These are phyloP conservation scores for Epizoanthus rinbou DNA, from an alignment of 92 coral and sea anemone genomes.

Conservation along the genomic window DNA sequence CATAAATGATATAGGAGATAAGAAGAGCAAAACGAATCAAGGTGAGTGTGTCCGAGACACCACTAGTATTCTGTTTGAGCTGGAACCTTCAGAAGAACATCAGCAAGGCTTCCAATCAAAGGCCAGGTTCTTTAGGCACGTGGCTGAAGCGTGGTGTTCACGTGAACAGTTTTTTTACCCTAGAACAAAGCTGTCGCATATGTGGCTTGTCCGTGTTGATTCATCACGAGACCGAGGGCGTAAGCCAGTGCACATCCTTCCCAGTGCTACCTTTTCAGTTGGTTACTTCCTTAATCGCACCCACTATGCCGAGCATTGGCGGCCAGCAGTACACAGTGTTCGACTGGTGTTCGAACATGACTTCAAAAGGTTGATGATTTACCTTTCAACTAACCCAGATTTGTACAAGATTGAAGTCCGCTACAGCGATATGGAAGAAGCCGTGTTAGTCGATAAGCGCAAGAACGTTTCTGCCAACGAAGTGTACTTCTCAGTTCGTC, in stretches of 20 bases:
- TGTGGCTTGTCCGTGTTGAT: slow-evolving; percentile 72
- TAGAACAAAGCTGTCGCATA: slow-evolving; percentile 34
- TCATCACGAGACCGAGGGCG: slow-evolving; percentile 20
- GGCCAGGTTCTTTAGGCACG: slow-evolving; percentile 52
- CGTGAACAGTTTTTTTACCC: slow-evolving; percentile 31
- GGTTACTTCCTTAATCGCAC: slow-evolving; percentile 83
- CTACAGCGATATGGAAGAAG: slow-evolving; percentile 79
- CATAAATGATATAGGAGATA: neutral
- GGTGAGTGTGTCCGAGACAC: neutral
- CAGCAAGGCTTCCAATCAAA: slow-evolving; percentile 39
- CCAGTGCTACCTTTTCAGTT: slow-evolving; percentile 57
- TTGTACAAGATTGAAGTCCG: slow-evolving; percentile 63
- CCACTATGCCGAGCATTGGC: slow-evolving; percentile 75
- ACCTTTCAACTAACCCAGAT: slow-evolving; percentile 45
- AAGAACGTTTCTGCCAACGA: slow-evolving; percentile 5
- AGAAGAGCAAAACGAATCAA: neutral
- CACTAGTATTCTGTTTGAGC: slow-evolving; percentile 28
- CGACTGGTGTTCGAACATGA: slow-evolving; percentile 88
- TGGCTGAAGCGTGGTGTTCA: slow-evolving; percentile 73
- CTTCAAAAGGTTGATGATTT: slow-evolving; percentile 66
- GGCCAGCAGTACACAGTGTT: slow-evolving; percentile 52
- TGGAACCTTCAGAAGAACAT: slow-evolving; percentile 51
- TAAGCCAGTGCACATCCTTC: slow-evolving; percentile 73
- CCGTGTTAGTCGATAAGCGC: slow-evolving; percentile 64
- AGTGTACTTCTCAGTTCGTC: slow-evolving; percentile 50